Evolutionary conservation across 2,888 invertebrate genomes (phyloP).

Genomic region (Danaus chrysippus): DNA sequence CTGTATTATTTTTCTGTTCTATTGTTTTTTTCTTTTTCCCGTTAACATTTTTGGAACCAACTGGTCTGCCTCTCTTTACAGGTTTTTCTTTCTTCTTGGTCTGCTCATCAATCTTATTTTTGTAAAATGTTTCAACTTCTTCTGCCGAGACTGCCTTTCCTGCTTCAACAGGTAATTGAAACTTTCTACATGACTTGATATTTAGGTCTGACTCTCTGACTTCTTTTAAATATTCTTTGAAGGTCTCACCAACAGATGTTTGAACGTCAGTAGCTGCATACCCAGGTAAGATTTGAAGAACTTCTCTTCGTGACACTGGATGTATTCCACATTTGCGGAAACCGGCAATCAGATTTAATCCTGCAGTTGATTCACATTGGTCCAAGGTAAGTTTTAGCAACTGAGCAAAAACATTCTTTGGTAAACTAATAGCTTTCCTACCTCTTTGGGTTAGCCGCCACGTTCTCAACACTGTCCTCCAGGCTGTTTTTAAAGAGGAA

Average conservation of each 20-base stretch:
- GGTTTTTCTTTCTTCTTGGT: slow-evolving; percentile 23
- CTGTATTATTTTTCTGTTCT: no score
- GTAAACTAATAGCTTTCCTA: slow-evolving; percentile 7
- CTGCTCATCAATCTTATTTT: slow-evolving; percentile 22
- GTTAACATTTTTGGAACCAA: no score
- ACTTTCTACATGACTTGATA: slow-evolving; percentile 26
- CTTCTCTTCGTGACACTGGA: slow-evolving; percentile 26
- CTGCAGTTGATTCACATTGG: slow-evolving; percentile 25
- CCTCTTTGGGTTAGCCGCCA: slow-evolving; percentile 28
- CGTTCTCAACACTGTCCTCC: slow-evolving; percentile 25
- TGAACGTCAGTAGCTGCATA: slow-evolving; percentile 24
- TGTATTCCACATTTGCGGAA: slow-evolving; percentile 31
- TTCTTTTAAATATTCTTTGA: slow-evolving; percentile 27
- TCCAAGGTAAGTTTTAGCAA: slow-evolving; percentile 26
- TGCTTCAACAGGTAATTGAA: slow-evolving; percentile 29
- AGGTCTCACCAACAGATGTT: slow-evolving; percentile 27
- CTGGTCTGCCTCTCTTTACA: not conserved
- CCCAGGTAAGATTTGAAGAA: slow-evolving; percentile 23
- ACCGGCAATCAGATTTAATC: slow-evolving; percentile 29
- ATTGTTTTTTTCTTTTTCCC: not conserved
- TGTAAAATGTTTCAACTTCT: slow-evolving; percentile 28
- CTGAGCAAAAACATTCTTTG: slow-evolving; percentile 23
- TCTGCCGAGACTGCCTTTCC: slow-evolving; percentile 29
- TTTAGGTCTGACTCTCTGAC: slow-evolving; percentile 22
- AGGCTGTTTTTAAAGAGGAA: slow-evolving; percentile 24